phyloP scores from a whole-genome alignment of 2,888 invertebrate species.

The Colletes collaris region DNA sequence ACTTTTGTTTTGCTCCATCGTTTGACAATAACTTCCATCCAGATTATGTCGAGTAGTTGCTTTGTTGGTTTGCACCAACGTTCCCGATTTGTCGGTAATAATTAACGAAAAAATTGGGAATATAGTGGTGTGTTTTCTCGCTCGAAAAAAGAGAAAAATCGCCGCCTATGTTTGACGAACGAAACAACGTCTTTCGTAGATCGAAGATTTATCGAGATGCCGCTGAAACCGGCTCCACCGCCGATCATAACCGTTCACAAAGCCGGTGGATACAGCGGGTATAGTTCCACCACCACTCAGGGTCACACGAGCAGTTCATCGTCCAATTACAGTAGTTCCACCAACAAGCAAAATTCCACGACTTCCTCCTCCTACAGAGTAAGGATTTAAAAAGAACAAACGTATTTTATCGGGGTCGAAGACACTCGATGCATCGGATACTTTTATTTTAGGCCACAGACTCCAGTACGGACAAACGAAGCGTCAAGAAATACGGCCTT shows the following conservation, averaged over 20 bases:
- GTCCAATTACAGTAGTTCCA: slow-evolving; percentile 64
- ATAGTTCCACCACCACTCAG: slow-evolving; percentile 82
- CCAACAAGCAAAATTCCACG: slow-evolving; percentile 70
- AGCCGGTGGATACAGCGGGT: slow-evolving; percentile 82
- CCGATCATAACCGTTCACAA: slow-evolving; percentile 84
- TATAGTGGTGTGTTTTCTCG: slow-evolving; percentile 4
- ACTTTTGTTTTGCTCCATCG: neutral
- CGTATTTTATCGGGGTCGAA: too few relatives aligned
- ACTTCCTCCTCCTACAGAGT: slow-evolving; percentile 72
- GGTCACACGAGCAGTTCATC: slow-evolving; percentile 43
- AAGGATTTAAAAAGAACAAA: neutral
- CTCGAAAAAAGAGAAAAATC: neutral
- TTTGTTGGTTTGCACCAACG: slow-evolving; percentile 2
- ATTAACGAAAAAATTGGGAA: neutral
- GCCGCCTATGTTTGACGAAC: neutral
- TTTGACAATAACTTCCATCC: slow-evolving; percentile 18
- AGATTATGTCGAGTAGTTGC: slow-evolving; percentile 13
- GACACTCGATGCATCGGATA: neutral
- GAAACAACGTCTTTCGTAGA: slow-evolving; percentile 82
- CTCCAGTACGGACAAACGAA: slow-evolving; percentile 81
- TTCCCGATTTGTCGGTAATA: neutral
- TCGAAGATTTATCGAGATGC: slow-evolving; percentile 94
- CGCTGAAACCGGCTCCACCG: slow-evolving; percentile 91
- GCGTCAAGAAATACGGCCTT: slow-evolving; percentile 88
- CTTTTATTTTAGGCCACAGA: slow-evolving; percentile 59